These are phyloP conservation scores for Aleadryas rufinucha DNA, from an alignment of 2,113 vertebrate species.

Conservation along the genomic window DNA sequence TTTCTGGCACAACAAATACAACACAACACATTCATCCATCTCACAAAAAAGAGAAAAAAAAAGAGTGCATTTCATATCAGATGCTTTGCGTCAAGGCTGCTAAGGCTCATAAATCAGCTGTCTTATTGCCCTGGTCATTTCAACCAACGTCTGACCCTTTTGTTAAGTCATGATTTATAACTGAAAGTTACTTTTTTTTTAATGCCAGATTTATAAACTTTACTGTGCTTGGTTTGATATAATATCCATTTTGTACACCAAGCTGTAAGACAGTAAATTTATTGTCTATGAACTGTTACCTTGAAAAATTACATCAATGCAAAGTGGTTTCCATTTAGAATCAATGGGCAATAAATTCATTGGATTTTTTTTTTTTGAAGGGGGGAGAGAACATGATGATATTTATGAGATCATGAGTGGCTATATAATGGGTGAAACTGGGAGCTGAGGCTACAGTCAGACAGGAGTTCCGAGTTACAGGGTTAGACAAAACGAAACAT, in stretches of 20 bases:
- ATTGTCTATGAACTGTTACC: constrained; percentile 72
- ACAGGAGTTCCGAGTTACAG: neutral
- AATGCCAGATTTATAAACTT: constrained; percentile 69
- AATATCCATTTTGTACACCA: constrained; percentile 59
- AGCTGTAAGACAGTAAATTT: constrained; percentile 70
- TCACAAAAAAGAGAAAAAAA: neutral
- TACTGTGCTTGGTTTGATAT: constrained; percentile 59
- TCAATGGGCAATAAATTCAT: constrained; percentile 61
- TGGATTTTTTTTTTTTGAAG: neutral
- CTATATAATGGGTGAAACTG: constrained; percentile 62
- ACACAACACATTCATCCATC: constrained; percentile 19
- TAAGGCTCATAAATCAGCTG: constrained; percentile 54
- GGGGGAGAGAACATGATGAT: constrained; percentile 38
- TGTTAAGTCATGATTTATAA: constrained; percentile 67
- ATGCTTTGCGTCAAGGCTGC: constrained; percentile 30
- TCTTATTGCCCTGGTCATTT: constrained; percentile 56
- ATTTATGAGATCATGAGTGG: constrained; percentile 68
- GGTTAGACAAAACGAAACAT: neutral
- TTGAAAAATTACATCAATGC: constrained; percentile 80
- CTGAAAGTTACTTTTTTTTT: constrained; percentile 45
- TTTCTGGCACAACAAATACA: neutral
- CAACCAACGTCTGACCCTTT: constrained; percentile 51
- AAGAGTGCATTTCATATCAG: neutral
- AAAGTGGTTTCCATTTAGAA: constrained; percentile 72
- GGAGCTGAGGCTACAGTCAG: constrained; percentile 16